Conservation (phyloP, 2,888 invertebrate genomes). For the Euplexia lucipara region DNA sequence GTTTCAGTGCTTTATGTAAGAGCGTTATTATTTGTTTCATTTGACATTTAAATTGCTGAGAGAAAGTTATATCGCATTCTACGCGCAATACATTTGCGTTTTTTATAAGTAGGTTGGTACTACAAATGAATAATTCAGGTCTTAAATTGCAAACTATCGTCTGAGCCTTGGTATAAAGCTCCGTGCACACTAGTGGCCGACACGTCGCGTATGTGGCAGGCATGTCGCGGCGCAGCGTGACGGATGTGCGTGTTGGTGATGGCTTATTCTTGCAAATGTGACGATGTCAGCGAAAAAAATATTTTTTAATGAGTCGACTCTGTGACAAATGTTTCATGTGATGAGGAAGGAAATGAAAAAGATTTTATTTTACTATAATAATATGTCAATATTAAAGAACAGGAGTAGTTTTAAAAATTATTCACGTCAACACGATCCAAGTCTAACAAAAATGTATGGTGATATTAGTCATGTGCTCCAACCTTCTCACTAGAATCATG, state of each 20-base stretch:
- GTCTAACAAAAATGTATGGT: too few species aligned
- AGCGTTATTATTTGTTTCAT: conserved; percentile 16
- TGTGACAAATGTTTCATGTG: conserved; percentile 27
- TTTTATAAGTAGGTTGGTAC: too few species aligned
- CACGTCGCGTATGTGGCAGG: background rate
- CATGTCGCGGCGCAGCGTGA: conserved; percentile 4
- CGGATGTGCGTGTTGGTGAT: conserved; percentile 50
- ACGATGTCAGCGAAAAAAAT: conserved; percentile 16
- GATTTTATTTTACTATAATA: background rate
- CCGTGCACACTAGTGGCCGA: background rate
- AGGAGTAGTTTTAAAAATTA: too few species aligned
- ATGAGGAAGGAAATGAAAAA: conserved; percentile 21
- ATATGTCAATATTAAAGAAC: background rate
- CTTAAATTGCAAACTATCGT: background rate
- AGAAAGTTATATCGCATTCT: background rate
- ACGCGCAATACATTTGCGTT: too few species aligned
- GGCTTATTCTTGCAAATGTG: conserved; percentile 57
- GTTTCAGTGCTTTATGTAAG: background rate
- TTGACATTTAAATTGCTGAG: conserved; percentile 18
- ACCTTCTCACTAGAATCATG: too few species aligned
- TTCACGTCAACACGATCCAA: too few species aligned
- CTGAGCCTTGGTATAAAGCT: conserved; percentile 20
- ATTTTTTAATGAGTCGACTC: conserved; percentile 26
- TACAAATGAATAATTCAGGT: background rate
- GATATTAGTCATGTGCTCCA: too few species aligned